A percentile compares a stretch with the other conserved stretches of the same genome.
Evolutionary conservation across 2,113 vertebrate genomes (phyloP).

Genomic region (Sinocyclocheilus anshuiensis): DNA sequence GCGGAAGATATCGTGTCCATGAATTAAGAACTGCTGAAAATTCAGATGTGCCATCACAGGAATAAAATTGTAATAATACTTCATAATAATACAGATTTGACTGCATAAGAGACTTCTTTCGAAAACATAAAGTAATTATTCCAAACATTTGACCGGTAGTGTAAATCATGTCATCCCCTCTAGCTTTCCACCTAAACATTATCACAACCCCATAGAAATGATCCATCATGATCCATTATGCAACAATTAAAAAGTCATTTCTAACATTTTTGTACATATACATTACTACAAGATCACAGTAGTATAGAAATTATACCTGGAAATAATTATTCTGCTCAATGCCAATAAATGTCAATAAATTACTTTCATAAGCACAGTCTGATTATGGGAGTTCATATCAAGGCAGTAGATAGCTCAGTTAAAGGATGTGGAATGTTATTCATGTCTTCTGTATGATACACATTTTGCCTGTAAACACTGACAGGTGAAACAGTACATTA

Average conservation of each 20-base stretch:
- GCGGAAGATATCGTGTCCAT: too few species aligned
- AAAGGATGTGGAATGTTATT: conserved; percentile 6
- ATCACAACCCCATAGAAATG: neutral
- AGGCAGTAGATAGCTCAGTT: neutral
- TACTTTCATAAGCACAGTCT: neutral
- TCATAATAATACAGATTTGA: neutral
- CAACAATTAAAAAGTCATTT: neutral
- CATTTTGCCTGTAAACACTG: conserved; percentile 18
- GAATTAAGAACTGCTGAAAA: too few species aligned
- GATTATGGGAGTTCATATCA: neutral
- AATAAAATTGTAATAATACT: neutral
- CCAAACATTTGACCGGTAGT: too few species aligned
- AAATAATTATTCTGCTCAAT: neutral
- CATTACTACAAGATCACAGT: conserved; percentile 6
- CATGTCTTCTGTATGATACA: neutral
- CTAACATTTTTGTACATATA: neutral
- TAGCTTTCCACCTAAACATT: neutral
- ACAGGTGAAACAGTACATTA: conserved; percentile 6
- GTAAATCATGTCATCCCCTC: neutral
- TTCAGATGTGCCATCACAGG: neutral
- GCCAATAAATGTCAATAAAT: neutral
- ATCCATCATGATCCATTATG: neutral
- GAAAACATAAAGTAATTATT: too few species aligned
- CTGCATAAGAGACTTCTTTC: neutral
- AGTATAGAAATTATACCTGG: neutral